Evolutionary conservation across 2,797 vertebrate genomes (phyloP).

Genomic region (Enteromius mattozi): DNA sequence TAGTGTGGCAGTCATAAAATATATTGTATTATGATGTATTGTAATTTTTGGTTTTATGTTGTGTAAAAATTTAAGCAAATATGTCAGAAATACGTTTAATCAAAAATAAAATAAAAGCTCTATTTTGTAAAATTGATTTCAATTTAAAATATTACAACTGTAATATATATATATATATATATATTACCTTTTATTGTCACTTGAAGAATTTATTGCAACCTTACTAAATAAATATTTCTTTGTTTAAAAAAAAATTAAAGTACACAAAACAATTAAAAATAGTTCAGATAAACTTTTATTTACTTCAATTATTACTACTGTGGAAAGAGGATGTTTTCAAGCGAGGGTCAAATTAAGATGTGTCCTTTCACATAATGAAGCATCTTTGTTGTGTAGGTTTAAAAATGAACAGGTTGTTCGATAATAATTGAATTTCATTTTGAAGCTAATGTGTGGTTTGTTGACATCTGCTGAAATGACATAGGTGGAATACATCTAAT

Average conservation of each 20-base stretch:
- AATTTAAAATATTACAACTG: too few species aligned
- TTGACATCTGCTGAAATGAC: constrained; percentile 25
- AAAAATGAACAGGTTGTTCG: constrained; percentile 35
- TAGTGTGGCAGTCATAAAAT: background rate
- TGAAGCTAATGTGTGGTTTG: constrained; percentile 37
- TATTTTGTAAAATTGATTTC: background rate
- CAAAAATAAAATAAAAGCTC: background rate
- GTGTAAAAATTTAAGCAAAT: too few species aligned
- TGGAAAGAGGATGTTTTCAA: background rate
- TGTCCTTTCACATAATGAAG: background rate
- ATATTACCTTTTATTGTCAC: background rate
- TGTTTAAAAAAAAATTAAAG: too few species aligned
- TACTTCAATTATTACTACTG: background rate
- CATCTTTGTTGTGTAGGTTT: constrained; percentile 17
- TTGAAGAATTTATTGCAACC: background rate
- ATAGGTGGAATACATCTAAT: background rate
- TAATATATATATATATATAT: too few species aligned
- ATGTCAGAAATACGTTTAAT: background rate
- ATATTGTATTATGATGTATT: background rate
- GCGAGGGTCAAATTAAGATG: background rate
- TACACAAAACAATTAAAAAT: background rate
- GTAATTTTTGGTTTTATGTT: background rate
- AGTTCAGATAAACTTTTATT: background rate
- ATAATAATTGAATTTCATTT: constrained; percentile 52
- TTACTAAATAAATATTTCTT: background rate